Evolutionary conservation across 2,113 vertebrate species (phyloP).

Genomic region (Phycodurus eques): DNA sequence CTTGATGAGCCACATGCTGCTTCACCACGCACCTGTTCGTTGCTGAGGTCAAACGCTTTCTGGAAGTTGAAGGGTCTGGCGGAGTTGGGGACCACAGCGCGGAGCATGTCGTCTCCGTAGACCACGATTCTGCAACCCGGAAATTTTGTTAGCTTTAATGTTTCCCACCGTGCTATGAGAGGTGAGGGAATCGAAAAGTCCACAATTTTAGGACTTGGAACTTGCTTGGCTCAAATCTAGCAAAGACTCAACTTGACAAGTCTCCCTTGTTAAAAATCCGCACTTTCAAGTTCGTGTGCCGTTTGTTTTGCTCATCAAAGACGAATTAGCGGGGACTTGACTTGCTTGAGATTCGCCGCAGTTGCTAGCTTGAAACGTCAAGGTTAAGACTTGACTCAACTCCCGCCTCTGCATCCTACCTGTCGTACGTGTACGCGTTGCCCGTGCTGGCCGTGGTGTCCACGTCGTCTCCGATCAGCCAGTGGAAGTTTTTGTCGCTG

Average conservation of each 20-base stretch:
- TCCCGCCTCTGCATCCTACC: conserved; percentile 33
- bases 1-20: neutral
- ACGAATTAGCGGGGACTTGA: too few relatives aligned
- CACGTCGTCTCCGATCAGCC: conserved; percentile 72
- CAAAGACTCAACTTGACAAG: neutral
- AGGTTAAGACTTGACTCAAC: neutral
- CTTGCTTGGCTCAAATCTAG: neutral
- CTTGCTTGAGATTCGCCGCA: neutral
- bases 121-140: conserved; percentile 75
- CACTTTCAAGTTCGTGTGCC: too few relatives aligned
- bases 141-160: neutral
- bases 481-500: conserved; percentile 66
- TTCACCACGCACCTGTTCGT: conserved; percentile 56
- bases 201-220: neutral
- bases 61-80: conserved; percentile 79
- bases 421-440: conserved; percentile 71
- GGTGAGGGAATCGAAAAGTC: neutral
- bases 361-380: neutral
- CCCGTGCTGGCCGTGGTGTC: conserved; percentile 69
- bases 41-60: conserved; percentile 52
- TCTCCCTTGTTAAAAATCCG: neutral
- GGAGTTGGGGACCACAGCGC: conserved; percentile 59
- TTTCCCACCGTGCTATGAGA: neutral
- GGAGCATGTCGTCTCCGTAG: conserved; percentile 70
- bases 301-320: too few relatives aligned